Conservation (phyloP, 2,113 vertebrate genomes). For the Synodontis membranacea region DNA sequence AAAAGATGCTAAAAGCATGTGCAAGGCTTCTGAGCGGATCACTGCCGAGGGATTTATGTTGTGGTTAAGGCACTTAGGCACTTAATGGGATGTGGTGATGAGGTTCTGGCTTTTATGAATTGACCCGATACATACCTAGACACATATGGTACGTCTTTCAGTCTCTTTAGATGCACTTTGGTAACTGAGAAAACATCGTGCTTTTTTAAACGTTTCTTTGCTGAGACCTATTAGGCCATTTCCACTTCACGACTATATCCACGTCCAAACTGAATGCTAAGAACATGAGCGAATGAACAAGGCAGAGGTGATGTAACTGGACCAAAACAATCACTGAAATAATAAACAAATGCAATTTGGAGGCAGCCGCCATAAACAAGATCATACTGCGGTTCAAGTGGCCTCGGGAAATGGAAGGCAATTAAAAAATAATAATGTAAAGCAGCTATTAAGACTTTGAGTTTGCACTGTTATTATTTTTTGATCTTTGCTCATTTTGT, state of each 20-base stretch:
- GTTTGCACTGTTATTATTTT: slow-evolving; percentile 42
- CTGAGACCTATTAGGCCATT: neutral
- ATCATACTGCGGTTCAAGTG: slow-evolving; percentile 52
- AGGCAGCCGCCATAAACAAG: slow-evolving; percentile 42
- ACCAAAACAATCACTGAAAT: neutral
- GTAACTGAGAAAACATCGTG: neutral
- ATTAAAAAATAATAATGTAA: slow-evolving; percentile 60
- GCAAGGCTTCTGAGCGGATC: slow-evolving; percentile 3
- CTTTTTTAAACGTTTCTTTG: neutral
- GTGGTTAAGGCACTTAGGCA: slow-evolving; percentile 1
- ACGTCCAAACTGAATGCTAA: neutral
- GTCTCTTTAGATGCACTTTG: neutral
- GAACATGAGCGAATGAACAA: neutral
- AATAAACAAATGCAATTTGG: slow-evolving; percentile 1
- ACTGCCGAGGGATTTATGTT: slow-evolving; percentile 20
- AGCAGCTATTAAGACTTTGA: slow-evolving; percentile 47
- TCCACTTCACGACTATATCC: neutral
- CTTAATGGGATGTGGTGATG: slow-evolving; percentile 14
- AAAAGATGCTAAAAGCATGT: neutral
- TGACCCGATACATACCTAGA: slow-evolving; percentile 1
- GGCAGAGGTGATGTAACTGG: neutral
- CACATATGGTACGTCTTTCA: neutral
- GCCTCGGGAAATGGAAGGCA: slow-evolving; percentile 58
- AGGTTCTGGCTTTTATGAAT: neutral
- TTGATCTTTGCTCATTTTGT: slow-evolving; percentile 29